Percentiles rank a stretch among this genome's conserved stretches.
These are phyloP conservation scores for Caenorhabditis elegans DNA, from an alignment of 1,140 invertebrate species.

Conservation along the genomic window WBcel235 BX284605.5:20583001-20583500, in stretches of 20 bases:
- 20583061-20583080: neutral
- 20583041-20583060: neutral
- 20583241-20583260: conserved; percentile 95
- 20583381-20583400: neutral
- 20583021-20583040: no score
- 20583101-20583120: no score
- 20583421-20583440: no score
- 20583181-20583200: neutral
- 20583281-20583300: conserved; percentile 91
- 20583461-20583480: no score
- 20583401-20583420: neutral
- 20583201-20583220: conserved; percentile 79
- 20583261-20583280: conserved; percentile 99
- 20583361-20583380: neutral
- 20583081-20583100: no score
- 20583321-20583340: neutral
- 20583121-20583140: neutral
- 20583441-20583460: no score
- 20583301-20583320: conserved; percentile 89
- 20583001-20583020: no score
- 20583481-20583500: no score
- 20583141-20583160: no score
- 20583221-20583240: conserved; percentile 96
- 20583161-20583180: no score
- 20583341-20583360: neutral